These are phyloP conservation scores for Halichoerus grypus DNA, from an alignment of 2,113 vertebrate genomes.

Conservation along the genomic window DNA sequence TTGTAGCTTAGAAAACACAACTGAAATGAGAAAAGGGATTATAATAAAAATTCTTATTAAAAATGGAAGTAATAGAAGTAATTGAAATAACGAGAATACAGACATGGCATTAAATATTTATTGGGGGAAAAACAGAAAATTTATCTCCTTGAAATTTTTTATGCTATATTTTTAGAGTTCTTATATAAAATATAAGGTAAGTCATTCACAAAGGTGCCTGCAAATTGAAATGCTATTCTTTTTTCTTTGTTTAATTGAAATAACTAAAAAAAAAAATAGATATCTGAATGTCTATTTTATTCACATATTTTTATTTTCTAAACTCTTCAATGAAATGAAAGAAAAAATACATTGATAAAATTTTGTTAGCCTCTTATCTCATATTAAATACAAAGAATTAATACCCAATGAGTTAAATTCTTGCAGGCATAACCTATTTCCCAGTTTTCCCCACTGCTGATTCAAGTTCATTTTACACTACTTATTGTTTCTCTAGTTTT, in stretches of 20 bases:
- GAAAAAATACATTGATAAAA: not conserved
- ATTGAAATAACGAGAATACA: not conserved
- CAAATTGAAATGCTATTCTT: not conserved
- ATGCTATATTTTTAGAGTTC: not conserved
- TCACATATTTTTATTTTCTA: not conserved
- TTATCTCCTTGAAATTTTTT: not conserved
- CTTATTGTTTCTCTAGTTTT: not conserved
- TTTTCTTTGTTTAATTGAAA: not conserved
- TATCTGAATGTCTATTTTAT: not conserved
- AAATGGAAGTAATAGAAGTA: not conserved
- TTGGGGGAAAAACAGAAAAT: not conserved
- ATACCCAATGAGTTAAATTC: not conserved
- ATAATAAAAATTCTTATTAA: not conserved
- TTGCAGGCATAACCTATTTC: not conserved
- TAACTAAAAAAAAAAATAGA: not conserved
- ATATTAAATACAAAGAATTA: not conserved
- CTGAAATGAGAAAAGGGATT: not conserved
- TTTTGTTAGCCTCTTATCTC: not conserved
- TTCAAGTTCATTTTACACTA: not conserved
- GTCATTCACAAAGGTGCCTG: not conserved
- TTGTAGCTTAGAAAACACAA: not conserved
- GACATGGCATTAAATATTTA: not conserved
- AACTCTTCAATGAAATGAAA: not conserved
- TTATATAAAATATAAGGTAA: not conserved
- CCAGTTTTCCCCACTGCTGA: not conserved